Base-by-base conservation (phyloP, 2,888 invertebrate genomes). In the Melieria omissa region DNA sequence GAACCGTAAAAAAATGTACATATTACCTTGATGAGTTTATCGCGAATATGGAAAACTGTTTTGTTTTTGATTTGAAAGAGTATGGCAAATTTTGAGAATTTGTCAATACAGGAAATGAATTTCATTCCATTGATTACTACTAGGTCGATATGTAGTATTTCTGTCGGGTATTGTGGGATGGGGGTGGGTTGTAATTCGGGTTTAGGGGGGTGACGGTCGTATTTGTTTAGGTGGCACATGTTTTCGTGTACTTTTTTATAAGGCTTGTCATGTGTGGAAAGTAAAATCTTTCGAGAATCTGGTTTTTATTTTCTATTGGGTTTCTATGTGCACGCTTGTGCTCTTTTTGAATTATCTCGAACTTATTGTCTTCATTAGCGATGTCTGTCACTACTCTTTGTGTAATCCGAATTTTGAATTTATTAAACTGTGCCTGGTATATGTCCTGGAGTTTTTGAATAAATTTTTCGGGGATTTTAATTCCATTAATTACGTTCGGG, bases 61-160 rank as follows among this genome's bases (percentile, higher is more conserved):
- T 61, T 73, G 10, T 66, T 58, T n/a, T 70, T 78, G 4, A 76
- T 72, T 8, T 58, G 74, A 49, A 76, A 77, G 2, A 76, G 52
- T 29, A 77, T 75, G 3, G 70, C 70, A 45, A 76, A 76, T 61
- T 73, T 76, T 1, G 74, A 73, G 52, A 76, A 73, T 65, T 75
- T 74, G 46, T 75, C 70, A 0, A 75, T 9, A 14, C 65, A 71
- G 7, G 65, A 66, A 7, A 76, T 16, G 8, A 74, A 76, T 67
- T 75, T 76, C 54, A 71, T 65, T 8, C 70, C 29, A 6, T 74
- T 63, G 5, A 76, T 71, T 47, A 76, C 72, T 1, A 71, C 29
- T 16, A 75, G 72, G 10, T 75, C 68, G 14, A 75, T 72, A 9
- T 75, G 67, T 4, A 75, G 45, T n/a, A 72, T 73, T 64, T 71